These are phyloP conservation scores for Procambarus clarkii DNA, from an alignment of 1,140 invertebrate species.

Conservation along the genomic window DNA sequence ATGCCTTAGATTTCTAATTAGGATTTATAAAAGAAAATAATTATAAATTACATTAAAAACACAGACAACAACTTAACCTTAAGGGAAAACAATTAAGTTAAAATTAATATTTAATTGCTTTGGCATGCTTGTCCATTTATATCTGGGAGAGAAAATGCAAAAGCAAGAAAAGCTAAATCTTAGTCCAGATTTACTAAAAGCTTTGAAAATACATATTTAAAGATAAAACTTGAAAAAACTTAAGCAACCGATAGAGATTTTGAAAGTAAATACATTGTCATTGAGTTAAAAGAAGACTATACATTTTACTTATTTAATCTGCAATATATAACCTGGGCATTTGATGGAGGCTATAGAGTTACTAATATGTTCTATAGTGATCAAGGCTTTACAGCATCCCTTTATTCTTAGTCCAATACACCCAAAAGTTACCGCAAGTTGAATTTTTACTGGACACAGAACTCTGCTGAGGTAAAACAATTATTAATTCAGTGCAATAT, in stretches of 20 bases:
- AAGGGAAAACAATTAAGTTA: conserved; percentile 16
- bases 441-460: background rate
- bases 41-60: conserved; percentile 62
- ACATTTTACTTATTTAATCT: conserved; percentile 8
- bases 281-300: conserved; percentile 11
- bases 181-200: conserved; percentile 2
- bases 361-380: background rate
- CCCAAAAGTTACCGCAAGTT: background rate
- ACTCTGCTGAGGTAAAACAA: conserved; percentile 3
- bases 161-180: conserved; percentile 28
- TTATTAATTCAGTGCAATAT: conserved; percentile 13
- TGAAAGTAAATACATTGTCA: background rate
- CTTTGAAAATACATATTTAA: conserved; percentile 10
- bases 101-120: conserved; percentile 40
- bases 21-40: conserved; percentile 42
- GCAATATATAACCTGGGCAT: conserved; percentile 16
- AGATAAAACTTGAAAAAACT: conserved; percentile 11
- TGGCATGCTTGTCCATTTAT: conserved; percentile 55
- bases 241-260: background rate
- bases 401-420: background rate
- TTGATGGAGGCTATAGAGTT: background rate
- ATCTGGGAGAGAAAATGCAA: conserved; percentile 50
- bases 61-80: conserved; percentile 46
- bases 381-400: background rate
- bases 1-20: conserved; percentile 44